Percentiles rank a stretch among this genome's conserved stretches.
Conservation (phyloP, 1,140 invertebrate genomes). For the Ylistrum balloti region DNA sequence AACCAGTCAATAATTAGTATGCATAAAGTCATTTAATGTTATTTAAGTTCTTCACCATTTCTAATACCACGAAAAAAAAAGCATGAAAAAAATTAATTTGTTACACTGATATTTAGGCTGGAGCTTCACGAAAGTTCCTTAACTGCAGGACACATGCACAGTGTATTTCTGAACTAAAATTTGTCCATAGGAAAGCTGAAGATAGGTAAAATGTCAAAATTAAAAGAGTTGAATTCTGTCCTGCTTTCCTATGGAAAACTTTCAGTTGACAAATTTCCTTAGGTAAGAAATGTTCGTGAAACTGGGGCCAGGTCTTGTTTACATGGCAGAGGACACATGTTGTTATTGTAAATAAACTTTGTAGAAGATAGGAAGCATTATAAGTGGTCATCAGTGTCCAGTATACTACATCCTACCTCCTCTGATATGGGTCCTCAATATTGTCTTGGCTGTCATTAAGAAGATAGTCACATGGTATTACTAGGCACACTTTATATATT, state of each 20-base stretch:
- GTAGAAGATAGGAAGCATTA: background rate
- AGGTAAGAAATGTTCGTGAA: too few relatives aligned
- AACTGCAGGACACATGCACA: too few relatives aligned
- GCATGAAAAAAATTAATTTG: background rate
- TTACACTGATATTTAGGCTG: slow-evolving; percentile 6
- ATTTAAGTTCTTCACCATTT: background rate
- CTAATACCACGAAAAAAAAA: background rate
- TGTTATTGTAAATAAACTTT: background rate
- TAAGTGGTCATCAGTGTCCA: background rate
- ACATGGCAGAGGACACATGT: background rate
- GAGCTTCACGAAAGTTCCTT: too few relatives aligned
- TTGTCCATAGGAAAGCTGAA: too few relatives aligned
- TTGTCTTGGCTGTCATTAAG: slow-evolving; percentile 7
- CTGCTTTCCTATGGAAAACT: too few relatives aligned
- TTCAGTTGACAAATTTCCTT: too few relatives aligned
- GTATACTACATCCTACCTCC: background rate
- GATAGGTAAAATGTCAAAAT: too few relatives aligned
- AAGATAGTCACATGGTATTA: slow-evolving; percentile 6
- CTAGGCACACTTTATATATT: background rate
- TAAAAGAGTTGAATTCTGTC: too few relatives aligned
- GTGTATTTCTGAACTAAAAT: too few relatives aligned
- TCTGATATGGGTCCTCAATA: background rate
- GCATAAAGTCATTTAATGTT: background rate
- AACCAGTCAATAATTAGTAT: background rate
- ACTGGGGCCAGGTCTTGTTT: too few relatives aligned